phyloP scores from a whole-genome alignment of 2,888 invertebrate species.

The Hylaea fasciaria region DNA sequence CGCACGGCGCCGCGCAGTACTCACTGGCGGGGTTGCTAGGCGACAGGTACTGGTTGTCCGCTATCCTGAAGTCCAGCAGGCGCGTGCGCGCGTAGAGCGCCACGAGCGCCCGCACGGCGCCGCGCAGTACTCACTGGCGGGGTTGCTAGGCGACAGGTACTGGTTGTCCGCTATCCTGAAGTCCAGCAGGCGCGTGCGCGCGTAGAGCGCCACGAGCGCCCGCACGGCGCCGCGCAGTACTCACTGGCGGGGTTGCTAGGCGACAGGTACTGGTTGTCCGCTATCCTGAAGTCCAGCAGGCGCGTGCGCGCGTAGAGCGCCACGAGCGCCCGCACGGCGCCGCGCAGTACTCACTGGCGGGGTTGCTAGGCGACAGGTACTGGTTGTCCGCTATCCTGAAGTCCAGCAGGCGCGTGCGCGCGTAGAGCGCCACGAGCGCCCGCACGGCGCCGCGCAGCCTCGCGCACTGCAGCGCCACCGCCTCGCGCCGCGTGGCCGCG shows the following conservation, averaged over 20 bases:
- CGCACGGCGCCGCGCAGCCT: conserved; percentile 92
- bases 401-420: conserved; percentile 92
- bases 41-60: too few species aligned
- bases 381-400: conserved; percentile 88
- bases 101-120: too few species aligned
- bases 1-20: too few species aligned
- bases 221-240: conserved; percentile 89
- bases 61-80: too few species aligned
- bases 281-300: conserved; percentile 92
- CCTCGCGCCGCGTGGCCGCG: conserved; percentile 83
- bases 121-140: too few species aligned
- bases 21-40: too few species aligned
- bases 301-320: conserved; percentile 94
- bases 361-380: conserved; percentile 80
- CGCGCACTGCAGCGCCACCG: conserved; percentile 87
- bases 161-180: too few species aligned
- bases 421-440: conserved; percentile 93
- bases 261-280: conserved; percentile 83
- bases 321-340: conserved; percentile 92
- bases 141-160: too few species aligned
- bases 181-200: too few species aligned
- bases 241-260: conserved; percentile 69
- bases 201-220: conserved; percentile 92
- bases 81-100: too few species aligned
- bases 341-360: conserved; percentile 71